These are phyloP conservation scores for Megaceryle alcyon DNA, from an alignment of 2,797 vertebrate species.

Conservation along the genomic window DNA sequence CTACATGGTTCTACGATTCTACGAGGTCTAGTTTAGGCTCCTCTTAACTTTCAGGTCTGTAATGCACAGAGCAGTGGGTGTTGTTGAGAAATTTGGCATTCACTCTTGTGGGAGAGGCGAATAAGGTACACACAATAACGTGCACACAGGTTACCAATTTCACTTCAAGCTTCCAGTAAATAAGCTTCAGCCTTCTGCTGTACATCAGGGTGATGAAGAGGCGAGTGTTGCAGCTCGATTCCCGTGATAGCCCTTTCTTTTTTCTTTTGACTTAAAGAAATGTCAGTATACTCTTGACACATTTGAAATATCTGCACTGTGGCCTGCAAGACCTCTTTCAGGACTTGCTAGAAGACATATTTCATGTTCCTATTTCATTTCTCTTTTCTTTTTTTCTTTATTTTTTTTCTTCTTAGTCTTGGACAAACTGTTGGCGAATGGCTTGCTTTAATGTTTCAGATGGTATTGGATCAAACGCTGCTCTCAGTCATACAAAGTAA, in stretches of 20 bases:
- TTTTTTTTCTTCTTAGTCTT: not conserved
- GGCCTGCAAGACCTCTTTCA: not conserved
- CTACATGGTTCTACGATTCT: too few species aligned
- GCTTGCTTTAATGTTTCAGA: not conserved
- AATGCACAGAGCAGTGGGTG: not conserved
- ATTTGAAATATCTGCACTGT: slow-evolving; percentile 5
- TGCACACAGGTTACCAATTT: not conserved
- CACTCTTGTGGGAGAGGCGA: not conserved
- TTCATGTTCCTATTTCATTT: not conserved
- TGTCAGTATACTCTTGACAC: not conserved
- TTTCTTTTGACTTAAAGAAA: slow-evolving; percentile 21
- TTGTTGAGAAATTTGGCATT: not conserved
- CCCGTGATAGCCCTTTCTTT: not conserved
- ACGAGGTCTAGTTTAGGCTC: not conserved
- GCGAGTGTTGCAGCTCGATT: not conserved
- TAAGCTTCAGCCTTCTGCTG: not conserved
- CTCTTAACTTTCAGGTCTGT: not conserved
- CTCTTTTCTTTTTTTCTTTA: not conserved
- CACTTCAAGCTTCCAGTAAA: slow-evolving; percentile 1
- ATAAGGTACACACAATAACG: not conserved
- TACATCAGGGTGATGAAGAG: slow-evolving; percentile 28
- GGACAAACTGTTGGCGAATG: not conserved
- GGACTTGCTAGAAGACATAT: not conserved
- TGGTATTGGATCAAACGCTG: not conserved
- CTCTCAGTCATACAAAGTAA: not conserved